Percentiles rank a stretch among this genome's conserved stretches.
phyloP scores from a whole-genome alignment of 2,113 vertebrate species.

The Melanocharis versteri region DNA sequence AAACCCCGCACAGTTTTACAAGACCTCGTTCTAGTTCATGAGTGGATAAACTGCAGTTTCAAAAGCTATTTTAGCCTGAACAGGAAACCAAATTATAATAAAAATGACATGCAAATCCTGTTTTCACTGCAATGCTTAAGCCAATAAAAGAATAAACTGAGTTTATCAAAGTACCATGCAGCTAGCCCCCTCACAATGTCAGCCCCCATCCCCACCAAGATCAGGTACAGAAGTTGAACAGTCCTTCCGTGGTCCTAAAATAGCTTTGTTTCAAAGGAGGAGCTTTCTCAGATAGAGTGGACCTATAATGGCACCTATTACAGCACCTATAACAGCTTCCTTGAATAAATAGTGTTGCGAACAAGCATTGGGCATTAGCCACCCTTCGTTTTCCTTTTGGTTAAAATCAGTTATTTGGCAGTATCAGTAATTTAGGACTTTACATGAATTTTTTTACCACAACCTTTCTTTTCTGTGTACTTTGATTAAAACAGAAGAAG shows the following conservation, averaged over 20 bases:
- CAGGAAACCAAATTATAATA: constrained; percentile 63
- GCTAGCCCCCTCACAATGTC: neutral
- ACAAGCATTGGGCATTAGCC: neutral
- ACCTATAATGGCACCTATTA: neutral
- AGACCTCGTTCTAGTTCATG: constrained; percentile 39
- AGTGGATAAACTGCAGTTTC: constrained; percentile 58
- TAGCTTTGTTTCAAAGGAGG: neutral
- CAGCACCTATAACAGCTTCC: neutral
- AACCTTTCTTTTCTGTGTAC: neutral
- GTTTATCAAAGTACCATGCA: constrained; percentile 1
- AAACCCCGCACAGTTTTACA: constrained; percentile 50
- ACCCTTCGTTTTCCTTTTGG: neutral
- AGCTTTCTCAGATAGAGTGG: neutral
- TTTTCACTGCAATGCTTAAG: constrained; percentile 42
- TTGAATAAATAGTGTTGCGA: neutral
- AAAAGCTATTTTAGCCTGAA: constrained; percentile 41
- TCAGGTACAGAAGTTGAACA: neutral
- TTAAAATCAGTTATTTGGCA: neutral
- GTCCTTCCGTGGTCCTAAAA: neutral
- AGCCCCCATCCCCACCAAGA: neutral
- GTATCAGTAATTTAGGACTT: neutral
- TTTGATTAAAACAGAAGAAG: neutral
- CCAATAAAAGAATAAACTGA: constrained; percentile 12
- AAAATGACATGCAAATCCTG: constrained; percentile 65
- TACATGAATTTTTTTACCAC: neutral